phyloP scores from a whole-genome alignment of 2,888 invertebrate species.

The Platycheirus albimanus region DNA sequence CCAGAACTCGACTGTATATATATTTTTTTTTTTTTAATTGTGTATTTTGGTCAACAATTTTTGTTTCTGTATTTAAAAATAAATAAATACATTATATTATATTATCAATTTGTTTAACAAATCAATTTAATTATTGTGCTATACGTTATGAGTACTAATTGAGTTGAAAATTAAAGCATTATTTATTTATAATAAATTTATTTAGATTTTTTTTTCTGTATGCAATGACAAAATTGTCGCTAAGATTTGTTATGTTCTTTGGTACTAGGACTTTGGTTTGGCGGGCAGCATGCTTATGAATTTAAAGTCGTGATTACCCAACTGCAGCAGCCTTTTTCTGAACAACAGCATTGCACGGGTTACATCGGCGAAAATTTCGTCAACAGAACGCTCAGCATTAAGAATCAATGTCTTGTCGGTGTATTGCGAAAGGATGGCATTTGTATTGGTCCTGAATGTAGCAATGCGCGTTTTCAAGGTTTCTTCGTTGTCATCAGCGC shows the following conservation, averaged over 20 bases:
- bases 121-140: slow-evolving; percentile 16
- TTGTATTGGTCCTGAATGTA: too few relatives aligned
- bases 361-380: slow-evolving; percentile 90
- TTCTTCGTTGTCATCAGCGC: slow-evolving; percentile 96
- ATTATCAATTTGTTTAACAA: slow-evolving; percentile 40
- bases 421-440: slow-evolving; percentile 92
- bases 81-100: too few relatives aligned
- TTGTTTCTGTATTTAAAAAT: too few relatives aligned
- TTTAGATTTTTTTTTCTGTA: slow-evolving; percentile 27
- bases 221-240: slow-evolving; percentile 38
- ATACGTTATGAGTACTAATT: too few relatives aligned
- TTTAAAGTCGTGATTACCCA: too few relatives aligned
- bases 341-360: slow-evolving; percentile 84
- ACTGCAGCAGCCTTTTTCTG: slow-evolving; percentile 77
- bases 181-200: slow-evolving; percentile 25
- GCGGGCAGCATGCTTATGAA: slow-evolving; percentile 1
- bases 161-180: slow-evolving; percentile 51
- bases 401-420: slow-evolving; percentile 89
- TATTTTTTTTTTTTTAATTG: too few relatives aligned
- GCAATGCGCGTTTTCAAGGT: too few relatives aligned
- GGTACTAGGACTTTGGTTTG: slow-evolving; percentile 31
- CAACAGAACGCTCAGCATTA: slow-evolving; percentile 89
- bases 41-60: too few relatives aligned
- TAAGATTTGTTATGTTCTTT: slow-evolving; percentile 32
- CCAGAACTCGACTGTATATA: too few relatives aligned